These are phyloP conservation scores for Nebria ingens DNA, from an alignment of 1,140 invertebrate genomes.

Conservation along the genomic window DNA sequence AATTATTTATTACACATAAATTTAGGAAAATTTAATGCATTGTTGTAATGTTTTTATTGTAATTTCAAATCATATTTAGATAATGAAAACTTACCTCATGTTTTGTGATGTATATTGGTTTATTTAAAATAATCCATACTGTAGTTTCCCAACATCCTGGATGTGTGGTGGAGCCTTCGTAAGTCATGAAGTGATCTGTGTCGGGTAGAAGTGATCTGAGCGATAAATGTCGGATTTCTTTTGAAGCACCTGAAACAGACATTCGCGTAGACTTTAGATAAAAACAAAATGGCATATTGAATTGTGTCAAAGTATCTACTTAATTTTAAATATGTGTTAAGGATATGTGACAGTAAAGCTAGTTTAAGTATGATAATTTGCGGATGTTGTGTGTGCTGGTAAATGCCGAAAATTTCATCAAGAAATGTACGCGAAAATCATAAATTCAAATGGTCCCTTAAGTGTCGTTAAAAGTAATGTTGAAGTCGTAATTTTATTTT, in stretches of 20 bases:
- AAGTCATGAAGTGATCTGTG: conserved; percentile 90
- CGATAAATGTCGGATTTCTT: conserved; percentile 72
- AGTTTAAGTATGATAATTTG: neutral
- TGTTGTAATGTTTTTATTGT: too few relatives aligned
- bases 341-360: neutral
- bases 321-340: too few relatives aligned
- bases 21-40: too few relatives aligned
- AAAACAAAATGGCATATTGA: too few relatives aligned
- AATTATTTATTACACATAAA: too few relatives aligned
- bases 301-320: too few relatives aligned
- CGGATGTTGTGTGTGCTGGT: too few relatives aligned
- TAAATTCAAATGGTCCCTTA: conserved; percentile 8
- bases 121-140: conserved; percentile 92
- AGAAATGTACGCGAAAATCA: neutral
- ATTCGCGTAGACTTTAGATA: too few relatives aligned
- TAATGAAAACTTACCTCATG: conserved; percentile 58
- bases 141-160: conserved; percentile 88
- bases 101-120: conserved; percentile 90
- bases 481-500: conserved; percentile 9
- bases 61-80: too few relatives aligned
- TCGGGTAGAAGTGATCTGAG: conserved; percentile 73
- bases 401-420: conserved; percentile 6
- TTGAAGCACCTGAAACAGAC: conserved; percentile 56
- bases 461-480: conserved; percentile 8
- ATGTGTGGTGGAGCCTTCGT: conserved; percentile 94